Base-by-base conservation (phyloP, 2,797 vertebrate species). In the Hafferia zeledoni region DNA sequence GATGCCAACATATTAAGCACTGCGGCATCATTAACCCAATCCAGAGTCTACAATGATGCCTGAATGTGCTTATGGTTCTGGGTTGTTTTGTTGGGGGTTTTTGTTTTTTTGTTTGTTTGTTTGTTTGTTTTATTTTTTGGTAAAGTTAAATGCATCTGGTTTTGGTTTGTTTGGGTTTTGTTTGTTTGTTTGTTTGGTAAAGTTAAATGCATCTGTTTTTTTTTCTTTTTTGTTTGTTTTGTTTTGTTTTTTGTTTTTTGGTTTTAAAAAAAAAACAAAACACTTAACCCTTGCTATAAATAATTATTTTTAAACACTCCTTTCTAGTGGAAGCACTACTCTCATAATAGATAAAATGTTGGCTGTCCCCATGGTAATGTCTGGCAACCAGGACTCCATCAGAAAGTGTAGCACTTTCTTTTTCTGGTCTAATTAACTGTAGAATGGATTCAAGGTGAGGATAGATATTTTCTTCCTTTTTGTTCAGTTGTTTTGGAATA, bases 51-150 rank as follows among this genome's bases (percentile, higher is more conserved):
- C 37, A 85, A 64, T 16, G 19, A 3, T 80, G 20, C 5, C 33
- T 12, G 2, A 72, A 56, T 3, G 4, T 30, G 22, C 5, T 20
- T 37, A 30, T 17, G 2, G 17, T 24, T 11, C 33, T 13, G 57
- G 4, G 6, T 8, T 39, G 39, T 14, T 39, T 39, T 4, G n/a
- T n/a, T n/a, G n/a, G n/a, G n/a, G n/a, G n/a, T n/a, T 39, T 39
- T 39, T 39, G 39, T 39, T 39, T 39, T 39, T 10, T 37, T n/a
- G n/a, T n/a, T n/a, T n/a, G n/a, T n/a, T n/a, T n/a, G n/a, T n/a
- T n/a, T n/a, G n/a, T 9, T 44, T 27, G 16, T 0, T 17, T 16
- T 81, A 43, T 56, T 15, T 31, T 27, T 11, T 0, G 39, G 4
- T 37, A 22, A 70, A 70, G 2, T 22, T 44, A 75, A 64, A 68